Evolutionary conservation across 2,113 vertebrate genomes (phyloP).

Genomic region (Danionella cerebrum): DNA sequence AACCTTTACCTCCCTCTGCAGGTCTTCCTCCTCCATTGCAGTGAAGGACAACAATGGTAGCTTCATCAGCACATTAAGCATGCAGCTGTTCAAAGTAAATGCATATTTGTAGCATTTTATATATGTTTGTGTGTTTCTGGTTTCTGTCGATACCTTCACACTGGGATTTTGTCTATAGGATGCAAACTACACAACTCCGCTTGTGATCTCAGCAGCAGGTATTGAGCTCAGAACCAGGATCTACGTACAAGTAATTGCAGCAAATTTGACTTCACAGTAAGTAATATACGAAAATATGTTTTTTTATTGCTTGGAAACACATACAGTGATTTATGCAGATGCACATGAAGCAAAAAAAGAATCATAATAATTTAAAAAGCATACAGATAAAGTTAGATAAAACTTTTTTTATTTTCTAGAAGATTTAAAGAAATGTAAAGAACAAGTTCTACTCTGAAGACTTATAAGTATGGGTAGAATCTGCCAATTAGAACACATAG

Average conservation of each 20-base stretch:
- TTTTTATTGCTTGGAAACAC: too few relatives aligned
- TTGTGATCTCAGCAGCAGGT: conserved; percentile 51
- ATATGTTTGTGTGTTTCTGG: background rate
- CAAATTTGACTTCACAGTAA: conserved; percentile 61
- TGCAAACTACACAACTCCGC: conserved; percentile 43
- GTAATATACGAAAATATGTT: too few relatives aligned
- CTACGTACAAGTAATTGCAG: conserved; percentile 55
- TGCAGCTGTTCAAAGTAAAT: conserved; percentile 54
- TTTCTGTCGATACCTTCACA: background rate
- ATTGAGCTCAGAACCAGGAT: conserved; percentile 52
- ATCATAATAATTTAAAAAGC: too few relatives aligned
- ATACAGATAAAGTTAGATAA: too few relatives aligned
- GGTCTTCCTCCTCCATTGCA: conserved; percentile 59
- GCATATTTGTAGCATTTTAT: background rate
- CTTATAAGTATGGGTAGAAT: too few relatives aligned
- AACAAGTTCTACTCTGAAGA: too few relatives aligned
- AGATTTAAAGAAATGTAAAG: too few relatives aligned
- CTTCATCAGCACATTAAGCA: conserved; percentile 62
- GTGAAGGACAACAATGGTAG: conserved; percentile 63
- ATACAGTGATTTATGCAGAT: too few relatives aligned
- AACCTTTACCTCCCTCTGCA: conserved; percentile 27
- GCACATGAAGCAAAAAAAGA: too few relatives aligned
- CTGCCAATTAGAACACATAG: too few relatives aligned
- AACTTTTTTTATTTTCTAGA: too few relatives aligned
- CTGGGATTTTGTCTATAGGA: conserved; percentile 42